Conservation (phyloP, 2,113 vertebrate species). For the Carettochelys insculpta region DNA sequence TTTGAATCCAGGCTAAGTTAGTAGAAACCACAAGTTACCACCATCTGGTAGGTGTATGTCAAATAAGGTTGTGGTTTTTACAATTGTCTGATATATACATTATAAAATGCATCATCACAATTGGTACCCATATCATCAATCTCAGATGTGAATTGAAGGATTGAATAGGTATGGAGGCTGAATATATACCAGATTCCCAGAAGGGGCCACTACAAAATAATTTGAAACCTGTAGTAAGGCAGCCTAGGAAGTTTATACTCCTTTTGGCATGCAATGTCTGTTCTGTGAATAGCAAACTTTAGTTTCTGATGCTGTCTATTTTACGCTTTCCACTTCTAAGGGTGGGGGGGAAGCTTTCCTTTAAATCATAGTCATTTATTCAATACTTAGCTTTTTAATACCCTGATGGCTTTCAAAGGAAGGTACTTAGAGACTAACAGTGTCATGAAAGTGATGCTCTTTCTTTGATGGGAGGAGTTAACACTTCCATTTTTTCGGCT, state of each 20-base stretch:
- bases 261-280: constrained; percentile 18
- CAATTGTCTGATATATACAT: constrained; percentile 20
- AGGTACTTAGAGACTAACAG: constrained; percentile 66
- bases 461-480: constrained; percentile 66
- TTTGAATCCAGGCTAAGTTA: neutral
- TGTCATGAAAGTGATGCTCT: constrained; percentile 68
- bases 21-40: neutral
- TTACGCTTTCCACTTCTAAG: constrained; percentile 59
- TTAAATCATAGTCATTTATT: constrained; percentile 71
- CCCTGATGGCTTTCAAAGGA: constrained; percentile 65
- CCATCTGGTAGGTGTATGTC: neutral
- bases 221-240: constrained; percentile 51
- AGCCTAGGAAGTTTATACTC: constrained; percentile 46
- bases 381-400: constrained; percentile 70
- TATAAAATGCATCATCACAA: constrained; percentile 18
- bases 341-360: constrained; percentile 4
- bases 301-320: constrained; percentile 56
- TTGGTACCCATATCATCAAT: neutral
- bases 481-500: constrained; percentile 67
- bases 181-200: constrained; percentile 9
- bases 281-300: constrained; percentile 55
- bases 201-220: constrained; percentile 20
- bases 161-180: neutral
- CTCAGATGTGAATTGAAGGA: neutral
- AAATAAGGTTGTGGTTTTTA: constrained; percentile 36